Conservation (phyloP, 1,140 invertebrate genomes). For the Zophobas morio region DNA sequence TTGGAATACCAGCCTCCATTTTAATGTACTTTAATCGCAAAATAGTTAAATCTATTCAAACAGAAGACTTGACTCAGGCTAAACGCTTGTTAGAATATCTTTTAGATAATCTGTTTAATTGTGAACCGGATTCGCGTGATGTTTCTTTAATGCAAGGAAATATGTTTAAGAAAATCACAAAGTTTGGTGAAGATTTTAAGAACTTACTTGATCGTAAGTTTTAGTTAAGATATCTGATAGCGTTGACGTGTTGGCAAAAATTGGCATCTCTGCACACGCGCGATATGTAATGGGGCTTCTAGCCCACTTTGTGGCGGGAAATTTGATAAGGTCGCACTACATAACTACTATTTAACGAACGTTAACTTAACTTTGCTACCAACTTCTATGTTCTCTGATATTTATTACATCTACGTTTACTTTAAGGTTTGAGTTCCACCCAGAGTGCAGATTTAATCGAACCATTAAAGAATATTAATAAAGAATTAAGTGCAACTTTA, state of each 20-base stretch:
- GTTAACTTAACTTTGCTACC: too few species aligned
- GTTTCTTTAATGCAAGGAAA: conserved; percentile 58
- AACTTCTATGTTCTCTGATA: too few species aligned
- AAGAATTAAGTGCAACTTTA: not conserved
- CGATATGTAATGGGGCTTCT: too few species aligned
- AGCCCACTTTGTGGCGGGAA: too few species aligned
- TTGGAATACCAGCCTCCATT: conserved; percentile 68
- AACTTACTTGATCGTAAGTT: conserved; percentile 37
- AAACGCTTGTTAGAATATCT: conserved; percentile 47
- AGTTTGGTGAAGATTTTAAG: conserved; percentile 51
- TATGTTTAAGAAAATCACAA: conserved; percentile 59
- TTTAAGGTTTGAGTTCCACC: too few species aligned
- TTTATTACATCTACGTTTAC: too few species aligned
- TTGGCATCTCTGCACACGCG: too few species aligned
- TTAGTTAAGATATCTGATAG: not conserved
- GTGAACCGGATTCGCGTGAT: conserved; percentile 47
- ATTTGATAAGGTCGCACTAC: too few species aligned
- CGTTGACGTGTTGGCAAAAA: too few species aligned
- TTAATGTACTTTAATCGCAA: conserved; percentile 65
- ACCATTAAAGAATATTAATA: not conserved
- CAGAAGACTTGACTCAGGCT: conserved; percentile 35
- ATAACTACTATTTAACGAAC: too few species aligned
- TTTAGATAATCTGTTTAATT: conserved; percentile 47
- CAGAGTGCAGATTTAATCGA: not conserved
- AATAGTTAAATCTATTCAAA: conserved; percentile 49